Conservation (phyloP, 2,113 vertebrate genomes). For the Tragulus kanchil region DNA sequence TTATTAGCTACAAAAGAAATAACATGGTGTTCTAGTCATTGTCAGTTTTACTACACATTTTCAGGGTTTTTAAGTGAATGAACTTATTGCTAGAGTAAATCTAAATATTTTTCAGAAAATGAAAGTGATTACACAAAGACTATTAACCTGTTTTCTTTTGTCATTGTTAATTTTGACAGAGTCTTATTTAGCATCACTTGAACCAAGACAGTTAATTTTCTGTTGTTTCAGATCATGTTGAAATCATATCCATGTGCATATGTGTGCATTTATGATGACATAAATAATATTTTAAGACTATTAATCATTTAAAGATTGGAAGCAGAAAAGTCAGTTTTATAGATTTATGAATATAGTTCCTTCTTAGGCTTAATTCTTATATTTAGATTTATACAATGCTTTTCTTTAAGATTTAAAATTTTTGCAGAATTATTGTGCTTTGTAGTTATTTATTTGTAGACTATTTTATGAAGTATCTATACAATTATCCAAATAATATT, state of each 20-base stretch:
- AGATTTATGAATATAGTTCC: background rate
- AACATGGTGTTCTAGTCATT: background rate
- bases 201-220: background rate
- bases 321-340: background rate
- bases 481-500: background rate
- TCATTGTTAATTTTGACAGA: background rate
- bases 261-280: background rate
- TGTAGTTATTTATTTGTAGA: background rate
- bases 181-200: conserved; percentile 8
- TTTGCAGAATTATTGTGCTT: background rate
- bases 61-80: background rate
- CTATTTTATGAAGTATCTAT: background rate
- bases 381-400: background rate
- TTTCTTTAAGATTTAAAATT: background rate
- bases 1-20: background rate
- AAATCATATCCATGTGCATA: background rate
- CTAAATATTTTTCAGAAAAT: conserved; percentile 41
- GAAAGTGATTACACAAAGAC: background rate
- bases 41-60: background rate
- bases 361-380: background rate
- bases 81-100: background rate
- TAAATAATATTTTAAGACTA: conserved; percentile 18
- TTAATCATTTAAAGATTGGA: background rate
- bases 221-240: background rate
- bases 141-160: background rate